Conservation (phyloP, 2,888 invertebrate genomes). For the Sycophila texana region DNA sequence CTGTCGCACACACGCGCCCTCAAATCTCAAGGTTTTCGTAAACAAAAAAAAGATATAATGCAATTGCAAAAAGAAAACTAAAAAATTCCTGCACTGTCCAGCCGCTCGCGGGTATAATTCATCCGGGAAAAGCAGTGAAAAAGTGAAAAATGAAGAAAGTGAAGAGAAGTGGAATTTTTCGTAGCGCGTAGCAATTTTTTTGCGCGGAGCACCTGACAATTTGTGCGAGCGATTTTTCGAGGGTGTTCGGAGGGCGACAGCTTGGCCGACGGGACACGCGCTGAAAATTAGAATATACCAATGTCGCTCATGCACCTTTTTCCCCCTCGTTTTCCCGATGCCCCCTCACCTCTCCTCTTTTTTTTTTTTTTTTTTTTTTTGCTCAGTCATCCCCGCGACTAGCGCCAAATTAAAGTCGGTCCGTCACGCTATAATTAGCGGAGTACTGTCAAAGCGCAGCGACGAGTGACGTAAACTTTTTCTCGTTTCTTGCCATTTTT, state of each 20-base stretch:
- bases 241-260: conserved; percentile 60
- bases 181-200: conserved; percentile 37
- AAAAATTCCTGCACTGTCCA: no score
- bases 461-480: conserved; percentile 19
- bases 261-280: conserved; percentile 61
- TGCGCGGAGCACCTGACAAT: conserved; percentile 39
- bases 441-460: conserved; percentile 6
- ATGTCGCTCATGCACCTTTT: conserved; percentile 39
- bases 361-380: neutral
- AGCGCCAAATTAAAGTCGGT: conserved; percentile 24
- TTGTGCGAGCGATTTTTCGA: conserved; percentile 56
- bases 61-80: neutral
- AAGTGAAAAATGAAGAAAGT: conserved; percentile 6
- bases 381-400: neutral
- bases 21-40: conserved; percentile 7
- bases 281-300: conserved; percentile 66
- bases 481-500: no score
- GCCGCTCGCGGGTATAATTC: no score
- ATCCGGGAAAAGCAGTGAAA: neutral
- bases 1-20: neutral
- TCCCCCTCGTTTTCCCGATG: conserved; percentile 4
- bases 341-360: neutral
- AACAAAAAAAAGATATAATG: neutral
- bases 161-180: conserved; percentile 18
- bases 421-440: conserved; percentile 42